These are phyloP conservation scores for Pangasius mekongensis DNA, from an alignment of 2,797 vertebrate genomes.

Conservation along the genomic window DNA sequence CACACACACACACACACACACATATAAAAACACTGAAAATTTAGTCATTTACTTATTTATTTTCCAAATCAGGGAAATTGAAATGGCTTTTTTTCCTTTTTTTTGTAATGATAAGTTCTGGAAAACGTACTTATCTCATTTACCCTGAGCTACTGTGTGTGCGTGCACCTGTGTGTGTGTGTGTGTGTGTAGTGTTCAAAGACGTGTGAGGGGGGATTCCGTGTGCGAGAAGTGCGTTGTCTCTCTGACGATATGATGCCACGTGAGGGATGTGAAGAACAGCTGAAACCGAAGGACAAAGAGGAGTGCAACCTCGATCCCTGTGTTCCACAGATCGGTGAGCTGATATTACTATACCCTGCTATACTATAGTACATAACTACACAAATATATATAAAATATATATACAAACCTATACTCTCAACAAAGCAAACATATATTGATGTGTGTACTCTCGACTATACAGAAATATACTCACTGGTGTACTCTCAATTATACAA, in stretches of 20 bases:
- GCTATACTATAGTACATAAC: background rate
- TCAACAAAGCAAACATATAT: background rate
- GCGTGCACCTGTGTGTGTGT: constrained; percentile 22
- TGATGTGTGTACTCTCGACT: background rate
- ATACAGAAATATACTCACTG: background rate
- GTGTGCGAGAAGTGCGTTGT: constrained; percentile 90
- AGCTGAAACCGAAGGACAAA: constrained; percentile 78
- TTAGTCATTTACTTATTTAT: background rate
- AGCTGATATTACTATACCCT: constrained; percentile 46
- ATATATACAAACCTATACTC: background rate
- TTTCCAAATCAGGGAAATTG: background rate
- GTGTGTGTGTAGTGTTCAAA: constrained; percentile 85
- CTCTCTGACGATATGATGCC: constrained; percentile 85
- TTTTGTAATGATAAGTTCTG: background rate
- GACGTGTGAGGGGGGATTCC: constrained; percentile 90
- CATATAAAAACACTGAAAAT: constrained; percentile 7
- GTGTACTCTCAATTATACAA: too few species aligned
- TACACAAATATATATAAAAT: background rate
- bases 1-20: constrained; percentile 15
- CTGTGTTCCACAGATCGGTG: constrained; percentile 88
- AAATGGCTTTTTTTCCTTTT: background rate
- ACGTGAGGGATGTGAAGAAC: constrained; percentile 80
- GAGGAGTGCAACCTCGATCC: constrained; percentile 87
- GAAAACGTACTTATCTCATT: background rate
- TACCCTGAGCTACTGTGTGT: background rate